Evolutionary conservation across 1,140 invertebrate genomes (phyloP), one percentile per base, ranked within the genome.

Genomic region (Drosophila littoralis): DNA sequence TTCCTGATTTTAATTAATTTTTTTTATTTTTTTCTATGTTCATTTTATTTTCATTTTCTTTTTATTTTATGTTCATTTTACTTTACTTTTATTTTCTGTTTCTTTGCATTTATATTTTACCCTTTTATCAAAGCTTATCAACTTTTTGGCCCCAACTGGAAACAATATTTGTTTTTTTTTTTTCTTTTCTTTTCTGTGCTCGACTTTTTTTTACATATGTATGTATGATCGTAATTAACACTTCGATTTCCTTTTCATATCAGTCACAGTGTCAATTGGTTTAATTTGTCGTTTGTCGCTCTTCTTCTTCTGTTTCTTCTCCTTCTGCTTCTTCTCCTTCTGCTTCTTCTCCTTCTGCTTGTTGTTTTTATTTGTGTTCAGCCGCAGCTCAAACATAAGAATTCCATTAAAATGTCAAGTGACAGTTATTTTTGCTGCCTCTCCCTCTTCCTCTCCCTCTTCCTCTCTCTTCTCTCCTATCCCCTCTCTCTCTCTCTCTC

Each of bases 321-420:
- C 8, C 33, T 8, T 48, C 6, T 36, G 22, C 12, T 54, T n/a
- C 22, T 12, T 45, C 8, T 7, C 33, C 46, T 50, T 38, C 10
- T 46, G 50, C 40, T 63, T 10, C 40, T n/a, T 42, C 28, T 28
- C 59, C 1, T 40, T 64, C 33, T 67, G 60, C 32, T 76, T 32
- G 12, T 65, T 46, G 66, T 60, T 76, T 12, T 36, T 42, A n/a
- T 43, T 81, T 43, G 48, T 51, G 59, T 28, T 38, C 40, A 36
- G 42, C n/a, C 51, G 35, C 38, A 38, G 15, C 13, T 68, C 73
- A 77, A 81, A 79, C 83, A 86, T 79, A 77, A 59, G 79, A 88
- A 77, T 88, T 79, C 79, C 79, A 86, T 86, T 86, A 88, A 86
- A 86, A 81, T 82, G 73, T 76, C 79, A 86, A 86, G 69, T 86